Evolutionary conservation across 2,888 invertebrate genomes (phyloP).

Genomic region (Dromius quadrimaculatus): DNA sequence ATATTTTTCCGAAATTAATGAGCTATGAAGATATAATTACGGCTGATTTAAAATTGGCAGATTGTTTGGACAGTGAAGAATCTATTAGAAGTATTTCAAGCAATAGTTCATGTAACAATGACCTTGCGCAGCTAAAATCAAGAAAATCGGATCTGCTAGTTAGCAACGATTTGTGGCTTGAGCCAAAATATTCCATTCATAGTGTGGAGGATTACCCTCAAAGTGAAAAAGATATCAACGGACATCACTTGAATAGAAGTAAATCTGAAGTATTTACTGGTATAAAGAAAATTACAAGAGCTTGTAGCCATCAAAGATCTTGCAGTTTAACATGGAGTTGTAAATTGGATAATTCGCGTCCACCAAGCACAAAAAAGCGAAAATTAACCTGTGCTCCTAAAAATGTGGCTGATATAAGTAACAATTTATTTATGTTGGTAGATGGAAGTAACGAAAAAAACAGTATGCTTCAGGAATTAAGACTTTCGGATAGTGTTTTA

Average conservation of each 20-base stretch:
- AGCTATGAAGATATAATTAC: conserved; percentile 76
- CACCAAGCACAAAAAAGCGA: conserved; percentile 76
- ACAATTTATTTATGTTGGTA: conserved; percentile 60
- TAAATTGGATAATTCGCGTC: conserved; percentile 75
- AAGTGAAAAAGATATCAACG: conserved; percentile 66
- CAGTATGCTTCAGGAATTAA: conserved; percentile 63
- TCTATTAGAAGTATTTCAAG: conserved; percentile 44
- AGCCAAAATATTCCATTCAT: conserved; percentile 67
- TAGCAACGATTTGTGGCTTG: conserved; percentile 64
- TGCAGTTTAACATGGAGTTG: conserved; percentile 79
- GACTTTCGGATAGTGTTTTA: conserved; percentile 67
- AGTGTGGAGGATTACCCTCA: conserved; percentile 72
- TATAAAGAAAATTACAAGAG: conserved; percentile 67
- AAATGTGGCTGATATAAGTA: conserved; percentile 56
- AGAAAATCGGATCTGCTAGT: conserved; percentile 58
- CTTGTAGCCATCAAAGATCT: conserved; percentile 74
- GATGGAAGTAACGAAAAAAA: conserved; percentile 54
- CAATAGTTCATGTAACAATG: conserved; percentile 52
- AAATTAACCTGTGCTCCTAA: conserved; percentile 68
- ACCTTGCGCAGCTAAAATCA: conserved; percentile 62
- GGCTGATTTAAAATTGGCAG: conserved; percentile 69
- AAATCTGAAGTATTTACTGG: conserved; percentile 75
- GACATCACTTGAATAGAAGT: conserved; percentile 73
- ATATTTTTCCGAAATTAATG: conserved; percentile 81
- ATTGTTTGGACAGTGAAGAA: conserved; percentile 54